Evolutionary conservation across 2,797 vertebrate genomes (phyloP), one percentile per base, ranked within the genome.

Genomic region (Epinephelus awoara): DNA sequence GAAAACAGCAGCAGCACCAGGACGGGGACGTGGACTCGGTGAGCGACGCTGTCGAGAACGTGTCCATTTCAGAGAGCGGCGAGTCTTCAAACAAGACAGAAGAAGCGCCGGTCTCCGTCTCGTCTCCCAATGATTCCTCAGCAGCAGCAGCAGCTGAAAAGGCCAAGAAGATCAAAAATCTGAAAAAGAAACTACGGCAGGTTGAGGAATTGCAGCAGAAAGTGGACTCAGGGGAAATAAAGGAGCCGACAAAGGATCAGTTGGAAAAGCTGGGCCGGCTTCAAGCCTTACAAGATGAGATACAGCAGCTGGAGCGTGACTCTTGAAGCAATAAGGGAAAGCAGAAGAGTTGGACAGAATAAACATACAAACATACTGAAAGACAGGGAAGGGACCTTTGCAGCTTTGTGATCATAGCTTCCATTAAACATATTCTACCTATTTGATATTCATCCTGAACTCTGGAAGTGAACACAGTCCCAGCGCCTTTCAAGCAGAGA

Each of bases 141-240:
- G 77, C 86, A 0, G 68, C 84, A 0, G 68, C 84, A 0, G 76
- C 79, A 14, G 76, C 92, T 0, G 97, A 98, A 89, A 97, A 92
- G 74, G 88, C 91, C 85, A 97, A 96, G 94, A 97, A 97, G 92
- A 93, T 98, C 6, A 99, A 99, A 93, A 98, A 96, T 77, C 93
- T 99, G 75, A 94, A 92, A 86, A 99, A 99, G 95, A 99, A 99
- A 93, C 94, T 99, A 84, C 95, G 97, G 13, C 97, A 99, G 90
- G 95, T 97, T 12, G 96, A 98, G 88, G 97, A 99, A 19, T 85
- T 99, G 86, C 95, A 97, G 93, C 97, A 96, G 73, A 97, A 97
- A 88, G 84, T 99, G 86, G 95, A 97, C 93, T 94, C 94, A 0
- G 98, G 97, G 40, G 97, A 97, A 80, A 93, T 99, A 63, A 95